Evolutionary conservation across 2,113 vertebrate species (phyloP), one percentile per base, ranked within the genome.

Genomic region (Sterna hirundo): DNA sequence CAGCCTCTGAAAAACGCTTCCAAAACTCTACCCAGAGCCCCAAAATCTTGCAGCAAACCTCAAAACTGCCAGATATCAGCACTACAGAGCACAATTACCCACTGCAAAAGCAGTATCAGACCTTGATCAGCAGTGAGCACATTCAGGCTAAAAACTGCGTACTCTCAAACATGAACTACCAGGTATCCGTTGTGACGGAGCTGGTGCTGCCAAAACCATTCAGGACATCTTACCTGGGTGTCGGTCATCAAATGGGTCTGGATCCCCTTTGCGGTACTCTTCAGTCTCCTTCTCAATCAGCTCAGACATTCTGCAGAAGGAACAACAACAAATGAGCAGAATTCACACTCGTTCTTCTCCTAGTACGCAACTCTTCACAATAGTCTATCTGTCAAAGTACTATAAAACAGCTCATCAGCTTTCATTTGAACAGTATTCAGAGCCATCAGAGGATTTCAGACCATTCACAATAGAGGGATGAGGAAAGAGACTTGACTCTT

Each of bases 261-360:
- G 99, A 96, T 99, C 99, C 2, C 99, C 99, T 96, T 99, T 99
- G 94, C 99, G 99, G 92, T 99, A 99, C 88, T 99, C 99, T 86
- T 99, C 99, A 29, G 99, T 99, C 97, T 99, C 99, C 75, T 99
- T 99, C 96, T 99, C 99, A 94, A 99, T 99, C 83, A 99, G 98
- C 96, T 99, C 99, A 0, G 99, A 99, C 97, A 99, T 99, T 94
- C 99, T 99, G 95, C 79, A 94, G 90, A 86, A 75, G 36, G 47
- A 94, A 95, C 1, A 29, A 69, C 38, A 86, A 2, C 17, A 65
- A 65, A 71, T 18, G n/a, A 93, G 36, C 52, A 70, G 7, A 54
- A 44, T 11, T 60, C 75, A 68, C 42, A 21, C 38, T 78, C 2
- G 0, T 11, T 47, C n/a, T 38, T 55, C 22, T 52, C 64, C 38